Base-by-base conservation (phyloP, 2,888 invertebrate genomes). In the Hesperia comma region DNA sequence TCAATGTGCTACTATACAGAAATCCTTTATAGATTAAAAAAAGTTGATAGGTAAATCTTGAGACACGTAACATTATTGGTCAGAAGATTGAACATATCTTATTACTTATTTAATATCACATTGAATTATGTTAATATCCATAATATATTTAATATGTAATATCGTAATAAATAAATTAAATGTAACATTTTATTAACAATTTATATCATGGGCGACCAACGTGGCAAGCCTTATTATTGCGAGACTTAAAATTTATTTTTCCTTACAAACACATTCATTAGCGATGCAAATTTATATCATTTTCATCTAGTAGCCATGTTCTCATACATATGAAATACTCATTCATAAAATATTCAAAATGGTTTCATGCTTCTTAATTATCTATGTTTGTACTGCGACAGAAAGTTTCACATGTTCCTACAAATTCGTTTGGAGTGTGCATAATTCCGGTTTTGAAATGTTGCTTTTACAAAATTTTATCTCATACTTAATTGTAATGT, bases 261-360 rank as follows among this genome's bases (percentile, higher is more conserved):
- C 60, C 61, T 67, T 67, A 79, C 81, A 86, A 85, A 85, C 81
- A 77, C 82, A 85, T 86, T 88, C 86, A 90, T 90, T 87, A 88
- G 79, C 80, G 78, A 88, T 88, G 88, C 78, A 85, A 89, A 91
- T 90, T 87, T 77, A 79, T 80, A 84, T 84, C 86, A 88, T 89
- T 87, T 86, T 82, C 84, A 80, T 86, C 82, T 84, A 87, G 87
- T 86, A 85, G 84, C 87, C 85, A 84, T 83, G 84, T 83, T 83
- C 88, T 90, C 90, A 89, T 89, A 89, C 90, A 90, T 90, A 90
- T 90, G 88, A 89, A 90, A 88, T 88, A 84, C 87, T 87, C 87
- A 85, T 88, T 88, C 87, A 85, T 88, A 86, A 88, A 88, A 88
- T 89, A 92, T 92, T 92, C 90, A 90, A 90, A 91, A 87, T 87